Percentiles rank a stretch among this genome's conserved stretches.
phyloP scores from a whole-genome alignment of 2,113 vertebrate species.

The Callipepla squamata region DNA sequence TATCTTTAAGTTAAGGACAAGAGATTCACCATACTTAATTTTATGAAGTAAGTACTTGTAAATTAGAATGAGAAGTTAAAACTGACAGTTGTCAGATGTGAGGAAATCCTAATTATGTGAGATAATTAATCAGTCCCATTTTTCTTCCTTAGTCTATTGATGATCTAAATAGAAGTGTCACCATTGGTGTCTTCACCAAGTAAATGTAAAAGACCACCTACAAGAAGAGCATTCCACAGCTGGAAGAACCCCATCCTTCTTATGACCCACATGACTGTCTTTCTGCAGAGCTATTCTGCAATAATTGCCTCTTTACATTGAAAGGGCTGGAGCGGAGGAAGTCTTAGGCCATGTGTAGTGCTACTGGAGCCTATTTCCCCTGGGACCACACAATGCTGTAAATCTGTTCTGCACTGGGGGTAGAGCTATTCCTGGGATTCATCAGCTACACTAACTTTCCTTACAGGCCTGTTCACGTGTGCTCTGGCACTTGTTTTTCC shows the following conservation, averaged over 20 bases:
- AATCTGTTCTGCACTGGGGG: neutral
- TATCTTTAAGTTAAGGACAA: neutral
- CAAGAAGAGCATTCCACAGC: neutral
- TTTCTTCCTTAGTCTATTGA: neutral
- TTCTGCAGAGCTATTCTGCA: neutral
- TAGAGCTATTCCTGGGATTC: neutral
- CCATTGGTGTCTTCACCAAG: neutral
- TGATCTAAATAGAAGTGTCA: neutral
- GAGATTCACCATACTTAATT: neutral
- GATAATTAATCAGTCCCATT: neutral
- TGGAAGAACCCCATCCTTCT: neutral
- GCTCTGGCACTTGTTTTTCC: neutral
- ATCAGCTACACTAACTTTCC: neutral
- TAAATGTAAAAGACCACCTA: neutral
- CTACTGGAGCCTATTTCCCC: neutral
- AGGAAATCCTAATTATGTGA: neutral
- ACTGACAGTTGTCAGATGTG: neutral
- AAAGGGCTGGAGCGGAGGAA: neutral
- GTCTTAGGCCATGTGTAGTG: neutral
- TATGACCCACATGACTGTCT: neutral
- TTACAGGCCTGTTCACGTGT: neutral
- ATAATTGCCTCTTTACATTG: neutral
- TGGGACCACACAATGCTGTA: neutral
- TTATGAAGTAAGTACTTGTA: neutral
- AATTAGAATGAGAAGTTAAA: neutral